phyloP scores from a whole-genome alignment of 92 coral and sea anemone species.

The Palythoa caribaeorum region DNA sequence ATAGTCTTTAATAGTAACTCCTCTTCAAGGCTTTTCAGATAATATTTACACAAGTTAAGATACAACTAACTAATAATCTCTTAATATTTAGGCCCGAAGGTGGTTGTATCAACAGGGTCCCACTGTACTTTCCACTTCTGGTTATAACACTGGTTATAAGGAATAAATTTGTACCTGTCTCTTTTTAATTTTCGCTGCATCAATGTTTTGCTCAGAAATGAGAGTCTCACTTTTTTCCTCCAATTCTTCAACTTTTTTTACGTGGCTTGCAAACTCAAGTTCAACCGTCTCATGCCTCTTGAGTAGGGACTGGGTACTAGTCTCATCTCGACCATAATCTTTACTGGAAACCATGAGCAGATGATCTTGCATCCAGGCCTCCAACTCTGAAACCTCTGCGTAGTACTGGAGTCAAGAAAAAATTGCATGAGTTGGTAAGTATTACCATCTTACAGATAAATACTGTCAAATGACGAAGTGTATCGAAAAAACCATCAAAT shows the following conservation, averaged over 20 bases:
- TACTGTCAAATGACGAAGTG: no score
- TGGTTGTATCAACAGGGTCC: no score
- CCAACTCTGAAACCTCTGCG: conserved; percentile 87
- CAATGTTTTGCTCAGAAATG: conserved; percentile 68
- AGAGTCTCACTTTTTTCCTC: conserved; percentile 65
- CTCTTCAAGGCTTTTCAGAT: no score
- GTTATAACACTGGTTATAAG: no score
- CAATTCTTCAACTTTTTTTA: conserved; percentile 72
- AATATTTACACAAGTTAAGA: no score
- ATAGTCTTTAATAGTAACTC: no score
- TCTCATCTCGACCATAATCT: conserved; percentile 93
- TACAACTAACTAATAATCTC: no score
- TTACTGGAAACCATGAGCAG: conserved; percentile 85
- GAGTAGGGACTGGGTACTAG: conserved; percentile 87
- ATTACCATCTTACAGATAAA: not conserved
- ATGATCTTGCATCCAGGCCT: conserved; percentile 92
- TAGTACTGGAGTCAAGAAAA: conserved; percentile 69
- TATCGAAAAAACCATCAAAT: no score
- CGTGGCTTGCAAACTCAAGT: conserved; percentile 82
- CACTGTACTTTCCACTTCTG: not conserved
- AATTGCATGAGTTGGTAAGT: not conserved
- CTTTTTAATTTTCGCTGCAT: conserved; percentile 67
- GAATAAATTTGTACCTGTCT: conserved; percentile 69
- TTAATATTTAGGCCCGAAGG: no score
- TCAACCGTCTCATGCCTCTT: conserved; percentile 90